A percentile compares a stretch with the other conserved stretches of the same genome.
These are phyloP conservation scores for Xyrichtys novacula DNA, from an alignment of 2,797 vertebrate genomes.

Conservation along the genomic window DNA sequence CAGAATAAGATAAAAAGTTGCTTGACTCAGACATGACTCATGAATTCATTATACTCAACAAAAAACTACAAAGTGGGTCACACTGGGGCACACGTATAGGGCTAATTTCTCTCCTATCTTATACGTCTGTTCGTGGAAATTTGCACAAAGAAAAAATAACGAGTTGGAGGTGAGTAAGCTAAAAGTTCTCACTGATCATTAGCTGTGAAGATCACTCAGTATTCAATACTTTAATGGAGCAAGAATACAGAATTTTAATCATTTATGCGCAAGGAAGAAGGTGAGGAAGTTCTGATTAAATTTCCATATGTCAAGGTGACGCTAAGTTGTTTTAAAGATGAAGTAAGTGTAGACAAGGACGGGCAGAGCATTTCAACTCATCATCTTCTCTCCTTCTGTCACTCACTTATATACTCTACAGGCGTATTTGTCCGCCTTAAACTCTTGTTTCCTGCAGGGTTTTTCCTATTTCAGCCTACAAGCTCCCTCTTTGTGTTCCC, in stretches of 20 bases:
- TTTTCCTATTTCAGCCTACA: slow-evolving; percentile 41
- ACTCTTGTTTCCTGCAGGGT: slow-evolving; percentile 11
- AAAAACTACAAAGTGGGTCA: slow-evolving; percentile 8
- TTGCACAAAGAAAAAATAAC: background rate
- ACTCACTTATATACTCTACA: slow-evolving; percentile 15
- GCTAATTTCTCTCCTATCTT: background rate
- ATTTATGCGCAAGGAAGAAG: slow-evolving; percentile 9
- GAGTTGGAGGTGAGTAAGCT: background rate
- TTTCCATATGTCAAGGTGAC: slow-evolving; percentile 8
- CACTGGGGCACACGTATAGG: background rate
- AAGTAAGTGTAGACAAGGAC: slow-evolving; percentile 16
- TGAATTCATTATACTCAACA: slow-evolving; percentile 29
- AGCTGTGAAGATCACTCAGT: background rate
- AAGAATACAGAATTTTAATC: slow-evolving; percentile 7
- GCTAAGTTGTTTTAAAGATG: slow-evolving; percentile 11
- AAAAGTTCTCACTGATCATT: background rate
- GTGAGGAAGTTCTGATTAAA: slow-evolving; percentile 17
- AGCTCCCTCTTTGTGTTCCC: slow-evolving; percentile 33
- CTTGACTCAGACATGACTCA: slow-evolving; percentile 16
- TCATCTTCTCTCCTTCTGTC: slow-evolving; percentile 5
- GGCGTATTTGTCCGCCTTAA: slow-evolving; percentile 28
- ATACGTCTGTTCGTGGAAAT: slow-evolving; percentile 3
- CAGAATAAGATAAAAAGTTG: slow-evolving; percentile 41
- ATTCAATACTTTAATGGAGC: background rate
- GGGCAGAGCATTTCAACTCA: slow-evolving; percentile 9